Evolutionary conservation across 2,797 vertebrate genomes (phyloP).

Genomic region (Chloroceryle amazona): DNA sequence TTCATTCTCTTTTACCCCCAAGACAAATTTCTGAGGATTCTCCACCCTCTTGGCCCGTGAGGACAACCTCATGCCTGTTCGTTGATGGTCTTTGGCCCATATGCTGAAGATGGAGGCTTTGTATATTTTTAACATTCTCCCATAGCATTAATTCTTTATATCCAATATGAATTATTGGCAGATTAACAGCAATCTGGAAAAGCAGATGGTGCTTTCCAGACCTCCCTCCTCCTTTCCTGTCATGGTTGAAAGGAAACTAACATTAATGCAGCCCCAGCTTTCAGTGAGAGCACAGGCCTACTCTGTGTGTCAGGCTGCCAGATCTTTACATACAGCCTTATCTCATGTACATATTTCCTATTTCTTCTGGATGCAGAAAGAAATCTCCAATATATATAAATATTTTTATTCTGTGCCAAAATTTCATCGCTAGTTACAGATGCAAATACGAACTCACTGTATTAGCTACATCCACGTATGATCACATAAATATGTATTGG

Average conservation of each 20-base stretch:
- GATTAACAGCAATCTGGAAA: conserved; percentile 76
- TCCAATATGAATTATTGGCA: conserved; percentile 71
- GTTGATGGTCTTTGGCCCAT: not conserved
- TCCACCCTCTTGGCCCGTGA: not conserved
- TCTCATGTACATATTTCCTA: not conserved
- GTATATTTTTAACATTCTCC: conserved; percentile 29
- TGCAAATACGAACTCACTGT: not conserved
- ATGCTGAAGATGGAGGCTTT: conserved; percentile 22
- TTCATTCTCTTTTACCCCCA: not conserved
- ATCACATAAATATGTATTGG: not conserved
- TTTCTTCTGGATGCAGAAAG: conserved; percentile 24
- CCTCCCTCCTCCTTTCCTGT: conserved; percentile 67
- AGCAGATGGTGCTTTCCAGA: conserved; percentile 76
- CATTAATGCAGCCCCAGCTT: conserved; percentile 63
- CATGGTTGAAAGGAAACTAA: conserved; percentile 72
- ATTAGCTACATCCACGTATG: not conserved
- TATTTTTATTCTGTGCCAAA: not conserved
- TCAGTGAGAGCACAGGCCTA: conserved; percentile 48
- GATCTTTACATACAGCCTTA: conserved; percentile 13
- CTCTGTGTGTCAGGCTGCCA: conserved; percentile 49
- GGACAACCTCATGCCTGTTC: not conserved
- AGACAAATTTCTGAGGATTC: not conserved
- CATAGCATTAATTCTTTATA: conserved; percentile 72
- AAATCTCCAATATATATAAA: not conserved
- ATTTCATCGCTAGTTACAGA: not conserved